A percentile compares a stretch with the other conserved stretches of the same genome.
These are phyloP conservation scores for Sporophila hypoxantha DNA, from an alignment of 2,113 vertebrate species.

Conservation along the genomic window DNA sequence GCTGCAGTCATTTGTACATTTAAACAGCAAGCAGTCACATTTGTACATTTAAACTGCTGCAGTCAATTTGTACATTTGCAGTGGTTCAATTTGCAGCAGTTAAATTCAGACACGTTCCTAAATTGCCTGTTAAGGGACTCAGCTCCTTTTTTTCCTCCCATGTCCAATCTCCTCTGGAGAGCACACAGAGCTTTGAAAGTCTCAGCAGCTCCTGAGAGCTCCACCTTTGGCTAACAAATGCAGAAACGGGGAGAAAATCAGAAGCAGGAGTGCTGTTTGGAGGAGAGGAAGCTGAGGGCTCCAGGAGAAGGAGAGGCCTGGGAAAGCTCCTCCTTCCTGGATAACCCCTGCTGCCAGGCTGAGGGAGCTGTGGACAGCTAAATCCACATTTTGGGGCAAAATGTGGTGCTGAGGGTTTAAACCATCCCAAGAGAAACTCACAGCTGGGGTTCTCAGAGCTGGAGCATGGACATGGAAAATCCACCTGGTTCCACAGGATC, in stretches of 20 bases:
- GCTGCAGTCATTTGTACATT: too few relatives aligned
- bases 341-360: background rate
- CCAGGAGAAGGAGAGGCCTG: background rate
- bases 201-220: background rate
- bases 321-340: background rate
- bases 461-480: fast-evolving
- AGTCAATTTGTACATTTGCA: too few relatives aligned
- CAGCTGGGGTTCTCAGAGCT: background rate
- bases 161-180: background rate
- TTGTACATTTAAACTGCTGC: too few relatives aligned
- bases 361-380: background rate
- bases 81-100: too few relatives aligned
- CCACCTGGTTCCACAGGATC: background rate
- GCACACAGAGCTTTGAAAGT: background rate
- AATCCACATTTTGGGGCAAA: background rate
- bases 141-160: fast-evolving
- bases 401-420: background rate
- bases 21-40: too few relatives aligned
- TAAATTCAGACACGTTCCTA: background rate
- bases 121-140: background rate
- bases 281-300: background rate
- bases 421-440: background rate
- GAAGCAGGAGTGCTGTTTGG: background rate
- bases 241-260: background rate
- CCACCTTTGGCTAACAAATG: background rate